phyloP scores from a whole-genome alignment of 2,113 vertebrate genomes.

The Gymnobelideus leadbeateri region DNA sequence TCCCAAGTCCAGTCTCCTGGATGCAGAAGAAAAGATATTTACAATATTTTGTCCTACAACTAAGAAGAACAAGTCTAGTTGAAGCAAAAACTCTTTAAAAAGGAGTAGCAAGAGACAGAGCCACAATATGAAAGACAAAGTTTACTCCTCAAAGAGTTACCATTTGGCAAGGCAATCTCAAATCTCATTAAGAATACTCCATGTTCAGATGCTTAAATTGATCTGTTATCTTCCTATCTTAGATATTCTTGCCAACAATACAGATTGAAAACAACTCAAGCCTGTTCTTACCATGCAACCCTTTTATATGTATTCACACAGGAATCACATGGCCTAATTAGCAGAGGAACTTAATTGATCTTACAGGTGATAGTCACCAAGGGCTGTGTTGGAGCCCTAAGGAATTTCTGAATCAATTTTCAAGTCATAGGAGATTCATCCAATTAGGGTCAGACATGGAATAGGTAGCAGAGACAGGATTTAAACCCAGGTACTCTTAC shows the following conservation, averaged over 20 bases:
- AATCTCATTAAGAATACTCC: not conserved
- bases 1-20: not conserved
- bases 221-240: not conserved
- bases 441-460: too few relatives aligned
- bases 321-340: too few relatives aligned
- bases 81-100: not conserved
- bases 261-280: not conserved
- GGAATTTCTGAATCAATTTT: not conserved
- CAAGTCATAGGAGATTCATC: too few relatives aligned
- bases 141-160: not conserved
- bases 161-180: not conserved
- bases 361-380: not conserved
- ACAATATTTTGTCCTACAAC: not conserved
- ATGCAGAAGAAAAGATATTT: not conserved
- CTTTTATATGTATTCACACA: too few relatives aligned
- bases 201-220: not conserved
- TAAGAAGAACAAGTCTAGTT: not conserved
- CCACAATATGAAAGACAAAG: not conserved
- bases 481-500: too few relatives aligned
- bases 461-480: too few relatives aligned
- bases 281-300: not conserved
- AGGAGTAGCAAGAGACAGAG: not conserved
- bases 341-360: not conserved
- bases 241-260: not conserved
- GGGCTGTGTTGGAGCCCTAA: not conserved